Percentiles rank a stretch among this genome's conserved stretches.
Evolutionary conservation across 2,113 vertebrate species (phyloP).

Genomic region (Mesitornis unicolor): DNA sequence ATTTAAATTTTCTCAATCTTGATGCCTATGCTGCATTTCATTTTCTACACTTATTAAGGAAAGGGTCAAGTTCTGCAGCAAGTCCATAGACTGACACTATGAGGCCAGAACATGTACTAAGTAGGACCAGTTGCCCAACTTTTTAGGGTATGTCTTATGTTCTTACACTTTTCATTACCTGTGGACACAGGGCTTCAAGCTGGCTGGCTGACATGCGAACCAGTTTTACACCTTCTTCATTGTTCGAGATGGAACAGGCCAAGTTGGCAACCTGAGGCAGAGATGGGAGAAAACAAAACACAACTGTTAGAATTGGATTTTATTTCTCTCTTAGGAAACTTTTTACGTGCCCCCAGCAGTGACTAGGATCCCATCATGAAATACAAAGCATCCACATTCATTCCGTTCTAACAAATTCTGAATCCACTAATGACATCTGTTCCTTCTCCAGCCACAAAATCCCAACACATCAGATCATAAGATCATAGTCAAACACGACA

Average conservation of each 20-base stretch:
- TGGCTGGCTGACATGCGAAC: slow-evolving; percentile 98
- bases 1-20: not conserved
- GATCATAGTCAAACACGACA: not conserved
- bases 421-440: not conserved
- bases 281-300: not conserved
- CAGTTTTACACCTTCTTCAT: slow-evolving; percentile 96
- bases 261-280: slow-evolving; percentile 91
- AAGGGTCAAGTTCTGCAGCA: not conserved
- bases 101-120: accelerated
- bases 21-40: not conserved
- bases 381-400: accelerated
- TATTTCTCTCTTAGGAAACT: not conserved
- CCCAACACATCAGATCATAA: accelerated
- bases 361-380: not conserved
- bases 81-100: accelerated
- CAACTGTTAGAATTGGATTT: not conserved
- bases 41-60: accelerated
- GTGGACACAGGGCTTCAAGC: slow-evolving; percentile 93
- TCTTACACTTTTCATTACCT: slow-evolving; percentile 73
- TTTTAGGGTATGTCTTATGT: accelerated
- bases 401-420: not conserved
- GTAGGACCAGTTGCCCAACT: not conserved
- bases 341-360: not conserved
- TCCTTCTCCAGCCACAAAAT: not conserved
- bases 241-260: slow-evolving; percentile 98